Percentiles rank a stretch among this genome's conserved stretches.
Conservation (phyloP, 2,797 vertebrate genomes). For the Rallus crepitans region DNA sequence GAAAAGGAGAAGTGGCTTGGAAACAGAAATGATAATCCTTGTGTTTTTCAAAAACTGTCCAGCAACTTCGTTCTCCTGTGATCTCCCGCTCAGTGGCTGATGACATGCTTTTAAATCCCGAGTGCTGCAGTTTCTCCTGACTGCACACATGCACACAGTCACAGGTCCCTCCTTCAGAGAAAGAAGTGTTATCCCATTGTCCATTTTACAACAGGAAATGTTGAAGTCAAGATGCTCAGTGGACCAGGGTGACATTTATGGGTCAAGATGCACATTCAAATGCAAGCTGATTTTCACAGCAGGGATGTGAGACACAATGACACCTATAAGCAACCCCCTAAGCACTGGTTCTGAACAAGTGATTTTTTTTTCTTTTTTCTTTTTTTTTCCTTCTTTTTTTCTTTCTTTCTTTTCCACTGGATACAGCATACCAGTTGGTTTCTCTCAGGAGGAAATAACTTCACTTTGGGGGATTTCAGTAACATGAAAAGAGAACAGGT, state of each 20-base stretch:
- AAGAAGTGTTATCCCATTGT: slow-evolving; percentile 72
- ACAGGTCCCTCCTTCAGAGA: slow-evolving; percentile 47
- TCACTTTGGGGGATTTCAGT: slow-evolving; percentile 13
- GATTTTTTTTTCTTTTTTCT: neutral
- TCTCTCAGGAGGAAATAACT: slow-evolving; percentile 45
- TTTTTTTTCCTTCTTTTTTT: neutral
- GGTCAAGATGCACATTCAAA: slow-evolving; percentile 82
- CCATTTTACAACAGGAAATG: slow-evolving; percentile 79
- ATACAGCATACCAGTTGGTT: slow-evolving; percentile 20
- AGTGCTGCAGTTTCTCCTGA: slow-evolving; percentile 59
- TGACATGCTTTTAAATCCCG: slow-evolving; percentile 71
- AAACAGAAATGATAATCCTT: slow-evolving; percentile 72
- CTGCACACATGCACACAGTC: slow-evolving; percentile 66
- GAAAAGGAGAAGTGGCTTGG: slow-evolving; percentile 72
- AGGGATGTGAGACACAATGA: slow-evolving; percentile 77
- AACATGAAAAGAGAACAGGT: neutral
- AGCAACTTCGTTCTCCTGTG: slow-evolving; percentile 65
- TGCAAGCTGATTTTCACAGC: slow-evolving; percentile 80
- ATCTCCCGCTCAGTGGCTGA: slow-evolving; percentile 58
- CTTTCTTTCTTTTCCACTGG: neutral
- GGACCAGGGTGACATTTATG: slow-evolving; percentile 82
- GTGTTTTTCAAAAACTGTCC: slow-evolving; percentile 58
- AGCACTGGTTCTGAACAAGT: slow-evolving; percentile 66
- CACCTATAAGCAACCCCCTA: slow-evolving; percentile 75
- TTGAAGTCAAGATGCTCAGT: slow-evolving; percentile 79